Evolutionary conservation across 2,888 invertebrate species (phyloP).

Genomic region (Drymonia ruficornis): DNA sequence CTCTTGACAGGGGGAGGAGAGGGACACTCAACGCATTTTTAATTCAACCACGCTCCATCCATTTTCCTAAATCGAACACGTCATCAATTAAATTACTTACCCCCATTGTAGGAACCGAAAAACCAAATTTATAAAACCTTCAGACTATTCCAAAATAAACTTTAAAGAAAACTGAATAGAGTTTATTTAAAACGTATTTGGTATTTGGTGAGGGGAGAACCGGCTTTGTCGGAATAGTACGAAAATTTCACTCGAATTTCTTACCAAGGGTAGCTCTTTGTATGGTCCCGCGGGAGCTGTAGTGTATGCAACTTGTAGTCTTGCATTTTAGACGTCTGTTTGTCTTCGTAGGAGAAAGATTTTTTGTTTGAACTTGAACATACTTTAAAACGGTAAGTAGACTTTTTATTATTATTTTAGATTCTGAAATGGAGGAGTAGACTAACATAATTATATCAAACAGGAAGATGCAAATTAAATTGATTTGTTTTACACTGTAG

Average conservation of each 20-base stretch:
- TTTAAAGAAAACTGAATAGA: background rate
- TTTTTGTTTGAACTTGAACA: constrained; percentile 39
- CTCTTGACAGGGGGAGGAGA: too few species aligned
- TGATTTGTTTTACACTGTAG: too few species aligned
- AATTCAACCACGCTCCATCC: constrained; percentile 61
- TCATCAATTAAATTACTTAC: constrained; percentile 83
- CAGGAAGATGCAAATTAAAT: too few species aligned
- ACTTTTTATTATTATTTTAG: background rate
- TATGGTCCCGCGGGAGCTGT: constrained; percentile 58
- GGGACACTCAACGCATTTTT: constrained; percentile 37
- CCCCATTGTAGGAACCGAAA: constrained; percentile 62
- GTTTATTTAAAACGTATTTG: constrained; percentile 13
- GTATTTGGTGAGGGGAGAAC: constrained; percentile 35
- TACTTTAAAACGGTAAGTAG: constrained; percentile 14
- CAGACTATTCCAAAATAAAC: background rate
- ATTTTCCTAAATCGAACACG: constrained; percentile 78
- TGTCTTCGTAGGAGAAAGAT: constrained; percentile 44
- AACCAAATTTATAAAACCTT: constrained; percentile 12
- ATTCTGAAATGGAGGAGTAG: too few species aligned
- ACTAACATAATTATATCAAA: too few species aligned
- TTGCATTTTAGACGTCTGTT: constrained; percentile 61
- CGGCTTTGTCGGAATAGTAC: constrained; percentile 52
- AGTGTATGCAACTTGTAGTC: constrained; percentile 61
- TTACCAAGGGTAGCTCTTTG: constrained; percentile 54
- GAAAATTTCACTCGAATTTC: constrained; percentile 60